Conservation (phyloP, 23 tunicate genomes). For the Ascidia mentula region DNA sequence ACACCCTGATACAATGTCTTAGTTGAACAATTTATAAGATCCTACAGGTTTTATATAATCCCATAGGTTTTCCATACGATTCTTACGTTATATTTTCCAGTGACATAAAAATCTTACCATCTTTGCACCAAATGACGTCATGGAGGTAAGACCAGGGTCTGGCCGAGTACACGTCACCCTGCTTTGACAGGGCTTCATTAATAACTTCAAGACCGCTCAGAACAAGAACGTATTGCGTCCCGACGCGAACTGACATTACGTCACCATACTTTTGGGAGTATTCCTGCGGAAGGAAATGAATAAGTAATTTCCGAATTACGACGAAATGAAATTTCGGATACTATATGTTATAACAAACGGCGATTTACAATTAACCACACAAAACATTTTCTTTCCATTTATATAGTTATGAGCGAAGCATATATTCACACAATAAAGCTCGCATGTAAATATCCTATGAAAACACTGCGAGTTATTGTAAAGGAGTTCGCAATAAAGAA, state of each 20-base stretch:
- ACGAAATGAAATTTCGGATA: not conserved
- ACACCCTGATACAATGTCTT: too few relatives aligned
- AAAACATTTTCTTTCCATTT: too few relatives aligned
- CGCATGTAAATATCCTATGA: too few relatives aligned
- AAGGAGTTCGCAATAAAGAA: too few relatives aligned
- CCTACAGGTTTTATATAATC: too few relatives aligned
- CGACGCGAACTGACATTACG: not conserved
- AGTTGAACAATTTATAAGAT: too few relatives aligned
- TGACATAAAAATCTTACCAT: not conserved
- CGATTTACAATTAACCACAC: too few relatives aligned
- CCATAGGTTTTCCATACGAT: too few relatives aligned
- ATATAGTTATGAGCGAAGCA: too few relatives aligned
- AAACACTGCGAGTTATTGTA: too few relatives aligned
- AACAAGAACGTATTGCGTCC: not conserved
- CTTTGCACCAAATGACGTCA: constrained; percentile 4
- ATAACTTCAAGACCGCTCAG: not conserved
- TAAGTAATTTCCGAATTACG: not conserved
- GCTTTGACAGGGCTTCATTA: not conserved
- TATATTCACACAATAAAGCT: too few relatives aligned
- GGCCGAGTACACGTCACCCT: constrained; percentile 16
- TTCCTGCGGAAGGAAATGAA: constrained; percentile 1
- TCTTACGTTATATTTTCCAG: too few relatives aligned
- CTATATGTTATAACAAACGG: not conserved
- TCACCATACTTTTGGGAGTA: constrained; percentile 13
- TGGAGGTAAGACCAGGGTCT: constrained; percentile 15